Evolutionary conservation across 2,888 invertebrate genomes (phyloP).

Genomic region (Polydrusus pterygomalis): DNA sequence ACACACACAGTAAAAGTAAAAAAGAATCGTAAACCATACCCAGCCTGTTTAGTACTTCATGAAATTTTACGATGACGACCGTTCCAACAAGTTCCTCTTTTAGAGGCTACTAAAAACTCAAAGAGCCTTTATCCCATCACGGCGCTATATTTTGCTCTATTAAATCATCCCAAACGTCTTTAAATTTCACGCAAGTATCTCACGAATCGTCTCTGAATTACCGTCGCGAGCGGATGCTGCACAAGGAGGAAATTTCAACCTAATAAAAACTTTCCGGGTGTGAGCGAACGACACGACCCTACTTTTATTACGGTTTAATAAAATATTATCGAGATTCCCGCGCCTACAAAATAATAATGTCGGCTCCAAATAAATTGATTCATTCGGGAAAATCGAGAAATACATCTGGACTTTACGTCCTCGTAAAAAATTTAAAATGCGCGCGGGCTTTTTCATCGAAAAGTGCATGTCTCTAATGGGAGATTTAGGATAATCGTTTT

Average conservation of each 20-base stretch:
- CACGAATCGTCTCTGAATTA: conserved; percentile 44
- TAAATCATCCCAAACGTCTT: conserved; percentile 43
- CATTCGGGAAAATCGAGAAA: conserved; percentile 36
- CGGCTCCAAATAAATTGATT: conserved; percentile 36
- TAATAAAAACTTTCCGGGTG: conserved; percentile 58
- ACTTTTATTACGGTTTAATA: conserved; percentile 62
- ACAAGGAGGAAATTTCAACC: conserved; percentile 42
- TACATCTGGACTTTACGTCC: conserved; percentile 45
- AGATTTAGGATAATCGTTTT: conserved; percentile 38
- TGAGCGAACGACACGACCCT: conserved; percentile 55
- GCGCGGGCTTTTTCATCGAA: conserved; percentile 21
- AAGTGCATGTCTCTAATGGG: conserved; percentile 28
- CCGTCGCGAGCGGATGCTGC: conserved; percentile 46
- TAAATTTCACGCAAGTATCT: conserved; percentile 44
- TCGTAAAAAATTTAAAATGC: conserved; percentile 45
- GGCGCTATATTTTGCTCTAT: conserved; percentile 40
- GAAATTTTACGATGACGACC: conserved; percentile 70
- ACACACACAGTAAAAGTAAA: conserved; percentile 59
- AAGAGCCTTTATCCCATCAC: conserved; percentile 47
- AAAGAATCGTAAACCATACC: conserved; percentile 62
- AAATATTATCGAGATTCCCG: conserved; percentile 59
- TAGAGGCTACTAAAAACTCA: conserved; percentile 65
- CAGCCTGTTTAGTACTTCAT: conserved; percentile 68
- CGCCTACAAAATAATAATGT: conserved; percentile 56
- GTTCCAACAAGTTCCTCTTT: conserved; percentile 68